phyloP scores from a whole-genome alignment of 35 echinoderm and acorn worm species.

The Anneissia japonica region DNA sequence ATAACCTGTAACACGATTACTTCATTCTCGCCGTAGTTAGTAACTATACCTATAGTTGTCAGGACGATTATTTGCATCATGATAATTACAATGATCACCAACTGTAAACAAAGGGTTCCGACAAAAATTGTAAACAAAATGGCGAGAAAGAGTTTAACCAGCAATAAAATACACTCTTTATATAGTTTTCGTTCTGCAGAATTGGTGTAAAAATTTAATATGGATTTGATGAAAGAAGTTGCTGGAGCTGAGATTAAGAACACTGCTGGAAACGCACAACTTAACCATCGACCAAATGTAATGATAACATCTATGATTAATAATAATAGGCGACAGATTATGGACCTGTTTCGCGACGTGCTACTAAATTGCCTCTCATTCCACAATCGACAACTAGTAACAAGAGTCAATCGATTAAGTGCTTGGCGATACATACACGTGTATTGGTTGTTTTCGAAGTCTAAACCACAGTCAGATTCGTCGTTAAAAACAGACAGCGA shows the following conservation, averaged over 20 bases:
- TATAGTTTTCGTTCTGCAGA: background rate
- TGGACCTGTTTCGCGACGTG: background rate
- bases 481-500: background rate
- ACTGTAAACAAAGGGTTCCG: background rate
- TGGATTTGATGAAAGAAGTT: background rate
- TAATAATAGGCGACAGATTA: too few species aligned
- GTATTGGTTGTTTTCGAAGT: background rate
- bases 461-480: background rate
- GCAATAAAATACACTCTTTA: background rate
- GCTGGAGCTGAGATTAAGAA: background rate
- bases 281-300: background rate
- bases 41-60: background rate
- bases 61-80: background rate
- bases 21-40: background rate
- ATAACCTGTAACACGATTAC: background rate
- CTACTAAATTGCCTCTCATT: background rate
- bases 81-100: background rate
- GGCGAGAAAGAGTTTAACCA: background rate
- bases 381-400: background rate
- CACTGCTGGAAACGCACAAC: background rate
- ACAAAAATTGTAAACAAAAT: background rate
- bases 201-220: background rate
- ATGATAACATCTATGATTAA: background rate
- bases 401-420: background rate
- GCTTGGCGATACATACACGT: background rate